Conservation (phyloP, 2,888 invertebrate species). For the Deilephila elpenor region DNA sequence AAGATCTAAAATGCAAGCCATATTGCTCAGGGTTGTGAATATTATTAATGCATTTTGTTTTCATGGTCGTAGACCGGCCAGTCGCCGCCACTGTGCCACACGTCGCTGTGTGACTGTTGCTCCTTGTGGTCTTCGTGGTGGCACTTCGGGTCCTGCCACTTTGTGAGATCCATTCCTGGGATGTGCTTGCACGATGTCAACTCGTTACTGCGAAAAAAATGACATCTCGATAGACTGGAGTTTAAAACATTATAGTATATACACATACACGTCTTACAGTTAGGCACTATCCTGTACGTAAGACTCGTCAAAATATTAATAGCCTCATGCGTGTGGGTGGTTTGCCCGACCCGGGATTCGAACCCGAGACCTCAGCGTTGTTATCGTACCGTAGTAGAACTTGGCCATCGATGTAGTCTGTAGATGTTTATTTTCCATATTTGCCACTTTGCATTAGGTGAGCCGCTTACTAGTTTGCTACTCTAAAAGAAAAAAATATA, state of each 20-base stretch:
- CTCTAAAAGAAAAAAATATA: neutral
- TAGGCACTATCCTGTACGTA: too few relatives aligned
- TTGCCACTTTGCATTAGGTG: neutral
- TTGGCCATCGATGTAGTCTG: too few relatives aligned
- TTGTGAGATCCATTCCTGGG: neutral
- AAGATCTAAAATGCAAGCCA: neutral
- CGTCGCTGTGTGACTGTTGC: neutral
- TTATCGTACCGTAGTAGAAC: too few relatives aligned
- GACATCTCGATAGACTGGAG: too few relatives aligned
- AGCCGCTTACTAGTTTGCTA: neutral
- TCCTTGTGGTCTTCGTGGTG: neutral
- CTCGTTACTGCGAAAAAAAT: neutral
- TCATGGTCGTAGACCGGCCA: slow-evolving; percentile 4
- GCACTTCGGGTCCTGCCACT: slow-evolving; percentile 17
- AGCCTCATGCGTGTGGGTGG: too few relatives aligned
- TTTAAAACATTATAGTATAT: too few relatives aligned
- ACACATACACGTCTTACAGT: too few relatives aligned
- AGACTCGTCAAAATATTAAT: too few relatives aligned
- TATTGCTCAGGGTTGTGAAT: neutral
- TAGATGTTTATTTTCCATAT: too few relatives aligned
- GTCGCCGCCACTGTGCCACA: slow-evolving; percentile 21
- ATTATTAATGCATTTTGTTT: neutral
- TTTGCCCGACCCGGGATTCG: too few relatives aligned
- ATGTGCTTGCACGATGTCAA: slow-evolving; percentile 3
- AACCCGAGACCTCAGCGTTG: too few relatives aligned